Evolutionary conservation across 2,888 invertebrate genomes (phyloP), one percentile per base, ranked within the genome.

Genomic region (Terebella lapidaria): DNA sequence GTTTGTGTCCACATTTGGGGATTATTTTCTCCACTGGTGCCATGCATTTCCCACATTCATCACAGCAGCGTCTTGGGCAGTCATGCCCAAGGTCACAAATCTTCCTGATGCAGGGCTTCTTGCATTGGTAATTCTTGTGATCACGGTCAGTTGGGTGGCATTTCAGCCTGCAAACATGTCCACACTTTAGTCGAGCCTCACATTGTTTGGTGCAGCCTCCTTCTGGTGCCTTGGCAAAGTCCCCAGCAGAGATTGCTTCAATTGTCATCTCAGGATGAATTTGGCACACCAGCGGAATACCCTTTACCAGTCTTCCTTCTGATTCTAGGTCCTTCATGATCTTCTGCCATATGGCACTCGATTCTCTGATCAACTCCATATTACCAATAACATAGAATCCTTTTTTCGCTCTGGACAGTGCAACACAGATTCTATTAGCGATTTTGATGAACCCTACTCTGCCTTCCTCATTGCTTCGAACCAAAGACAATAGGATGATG

Each of bases 171-270:
- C 89, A 90, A 1, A 67, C 70, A 74, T 90, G 89, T 0, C 86
- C 86, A 73, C 89, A 90, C 0, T 67, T 59, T 53, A 87, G 73
- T 1, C 74, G 72, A 42, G 71, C 69, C 22, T 82, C 79, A 72
- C 89, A 90, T 22, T 75, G 80, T 58, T 78, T 71, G 1, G 74
- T 72, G 72, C 89, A 89, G 0, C 89, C 89, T 5, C 81, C 81
- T 59, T 76, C 76, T 3, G 75, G 74, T 5, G 65, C 70, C 42
- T 63, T 53, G 4, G 63, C 54, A 30, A 71, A 69, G 54, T 64
- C 65, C 18, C 25, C 49, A 1, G 51, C 49, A 2, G 15, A 18
- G 24, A 27, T 25, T 3, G 46, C 59, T 2, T 28, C 4, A 10
- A 57, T 26, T 15, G 20, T 30, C 25, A 18, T 56, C 27, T 66